phyloP scores from a whole-genome alignment of 2,113 vertebrate species.

The Caranx ignobilis region DNA sequence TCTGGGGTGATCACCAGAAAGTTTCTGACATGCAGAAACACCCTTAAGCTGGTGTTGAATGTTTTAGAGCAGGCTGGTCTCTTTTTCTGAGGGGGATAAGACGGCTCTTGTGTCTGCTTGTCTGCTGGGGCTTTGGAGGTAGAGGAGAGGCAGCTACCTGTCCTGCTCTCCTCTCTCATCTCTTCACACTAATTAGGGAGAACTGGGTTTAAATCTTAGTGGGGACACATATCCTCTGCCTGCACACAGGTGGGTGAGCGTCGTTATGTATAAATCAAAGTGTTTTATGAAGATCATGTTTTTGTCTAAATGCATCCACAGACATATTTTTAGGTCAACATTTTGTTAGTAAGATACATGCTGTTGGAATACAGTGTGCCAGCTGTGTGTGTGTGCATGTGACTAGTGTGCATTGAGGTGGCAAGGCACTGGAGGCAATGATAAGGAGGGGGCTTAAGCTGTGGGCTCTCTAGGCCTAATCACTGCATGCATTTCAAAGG shows the following conservation, averaged over 20 bases:
- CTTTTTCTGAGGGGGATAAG: constrained; percentile 63
- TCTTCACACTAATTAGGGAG: constrained; percentile 77
- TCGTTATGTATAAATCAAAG: constrained; percentile 51
- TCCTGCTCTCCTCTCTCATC: constrained; percentile 72
- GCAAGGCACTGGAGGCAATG: constrained; percentile 68
- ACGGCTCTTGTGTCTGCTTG: constrained; percentile 67
- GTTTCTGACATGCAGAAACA: constrained; percentile 73
- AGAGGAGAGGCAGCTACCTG: constrained; percentile 65
- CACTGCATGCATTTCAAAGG: constrained; percentile 82
- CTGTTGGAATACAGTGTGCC: constrained; percentile 10
- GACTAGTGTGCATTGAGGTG: constrained; percentile 36
- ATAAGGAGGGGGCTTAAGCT: constrained; percentile 77
- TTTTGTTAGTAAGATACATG: constrained; percentile 32
- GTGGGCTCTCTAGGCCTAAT: constrained; percentile 74
- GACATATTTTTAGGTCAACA: constrained; percentile 46
- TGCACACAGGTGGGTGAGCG: constrained; percentile 33
- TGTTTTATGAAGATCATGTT: constrained; percentile 30
- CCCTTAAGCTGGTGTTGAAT: constrained; percentile 77
- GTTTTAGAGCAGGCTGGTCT: constrained; percentile 70
- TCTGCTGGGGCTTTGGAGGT: constrained; percentile 70
- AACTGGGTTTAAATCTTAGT: constrained; percentile 59
- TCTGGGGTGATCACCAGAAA: constrained; percentile 70
- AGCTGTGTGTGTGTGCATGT: constrained; percentile 17
- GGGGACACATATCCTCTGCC: constrained; percentile 51
- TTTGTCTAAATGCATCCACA: constrained; percentile 40